Evolutionary conservation across 1,140 invertebrate genomes (phyloP).

Genomic region (Diabrotica undecimpunctata): DNA sequence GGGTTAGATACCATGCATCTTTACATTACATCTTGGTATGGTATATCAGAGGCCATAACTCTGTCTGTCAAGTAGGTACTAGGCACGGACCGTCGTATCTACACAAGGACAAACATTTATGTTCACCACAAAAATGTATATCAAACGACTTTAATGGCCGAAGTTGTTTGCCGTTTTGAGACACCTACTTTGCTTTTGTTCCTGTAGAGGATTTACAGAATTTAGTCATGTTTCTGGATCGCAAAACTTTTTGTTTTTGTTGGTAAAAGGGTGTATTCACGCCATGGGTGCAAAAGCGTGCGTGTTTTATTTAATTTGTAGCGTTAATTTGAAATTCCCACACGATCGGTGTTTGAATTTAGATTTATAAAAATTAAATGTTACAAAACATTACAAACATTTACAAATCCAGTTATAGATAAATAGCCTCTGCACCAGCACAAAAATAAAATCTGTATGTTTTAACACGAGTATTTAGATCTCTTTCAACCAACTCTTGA

Average conservation of each 20-base stretch:
- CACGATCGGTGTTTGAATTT: too few species aligned
- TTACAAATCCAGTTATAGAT: too few species aligned
- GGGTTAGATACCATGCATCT: constrained; percentile 44
- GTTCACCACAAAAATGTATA: constrained; percentile 32
- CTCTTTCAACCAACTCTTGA: too few species aligned
- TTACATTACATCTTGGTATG: constrained; percentile 40
- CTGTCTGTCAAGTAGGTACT: constrained; percentile 36
- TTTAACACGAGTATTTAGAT: too few species aligned
- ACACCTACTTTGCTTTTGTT: constrained; percentile 27
- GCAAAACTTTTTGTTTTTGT: constrained; percentile 3
- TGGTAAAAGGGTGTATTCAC: neutral
- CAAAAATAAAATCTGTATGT: too few species aligned
- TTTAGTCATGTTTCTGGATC: neutral
- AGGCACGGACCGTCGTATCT: constrained; percentile 35
- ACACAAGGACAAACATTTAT: constrained; percentile 32
- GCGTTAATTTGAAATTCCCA: too few species aligned
- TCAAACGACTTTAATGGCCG: constrained; percentile 29
- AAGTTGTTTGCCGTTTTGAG: constrained; percentile 26
- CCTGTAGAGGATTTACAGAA: neutral
- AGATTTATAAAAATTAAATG: too few species aligned
- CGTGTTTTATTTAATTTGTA: too few species aligned
- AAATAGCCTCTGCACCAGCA: too few species aligned
- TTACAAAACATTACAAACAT: too few species aligned
- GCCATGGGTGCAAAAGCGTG: neutral
- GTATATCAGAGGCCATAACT: constrained; percentile 41